Percentiles rank a stretch among this genome's conserved stretches.
These are phyloP conservation scores for Stratiomys singularior DNA, from an alignment of 2,888 invertebrate species.

Conservation along the genomic window DNA sequence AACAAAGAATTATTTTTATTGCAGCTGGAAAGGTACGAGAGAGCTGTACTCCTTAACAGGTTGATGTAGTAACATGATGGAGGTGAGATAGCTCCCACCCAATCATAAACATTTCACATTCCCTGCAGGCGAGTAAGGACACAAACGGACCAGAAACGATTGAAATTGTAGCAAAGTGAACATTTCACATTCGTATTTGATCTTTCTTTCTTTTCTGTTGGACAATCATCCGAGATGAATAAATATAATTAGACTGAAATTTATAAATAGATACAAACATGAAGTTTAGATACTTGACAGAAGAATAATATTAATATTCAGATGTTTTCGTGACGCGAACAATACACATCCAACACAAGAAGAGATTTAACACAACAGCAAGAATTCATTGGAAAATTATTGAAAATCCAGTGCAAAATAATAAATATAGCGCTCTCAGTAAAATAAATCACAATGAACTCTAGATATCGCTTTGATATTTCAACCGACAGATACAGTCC, in stretches of 20 bases:
- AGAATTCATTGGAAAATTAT: too few species aligned
- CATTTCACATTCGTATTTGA: slow-evolving; percentile 7
- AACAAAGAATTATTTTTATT: background rate
- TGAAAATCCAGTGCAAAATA: too few species aligned
- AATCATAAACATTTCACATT: background rate
- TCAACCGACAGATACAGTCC: background rate
- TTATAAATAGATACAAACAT: slow-evolving; percentile 25
- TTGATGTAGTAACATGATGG: background rate
- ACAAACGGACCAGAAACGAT: background rate
- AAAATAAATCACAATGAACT: background rate
- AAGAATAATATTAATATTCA: background rate
- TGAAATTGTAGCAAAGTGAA: background rate
- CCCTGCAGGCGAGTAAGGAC: background rate
- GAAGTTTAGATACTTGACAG: background rate
- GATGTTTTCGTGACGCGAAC: background rate
- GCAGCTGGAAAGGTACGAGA: background rate
- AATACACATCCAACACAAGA: slow-evolving; percentile 1
- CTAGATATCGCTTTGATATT: background rate
- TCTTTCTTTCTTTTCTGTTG: too few species aligned
- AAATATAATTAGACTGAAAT: slow-evolving; percentile 5
- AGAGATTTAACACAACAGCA: too few species aligned
- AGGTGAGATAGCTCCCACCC: slow-evolving; percentile 1
- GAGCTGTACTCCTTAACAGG: background rate
- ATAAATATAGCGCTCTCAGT: too few species aligned
- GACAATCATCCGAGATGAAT: background rate